Percentiles rank a stretch among this genome's conserved stretches.
Evolutionary conservation across 2,113 vertebrate species (phyloP).

Genomic region (Tretioscincus oriximinensis): DNA sequence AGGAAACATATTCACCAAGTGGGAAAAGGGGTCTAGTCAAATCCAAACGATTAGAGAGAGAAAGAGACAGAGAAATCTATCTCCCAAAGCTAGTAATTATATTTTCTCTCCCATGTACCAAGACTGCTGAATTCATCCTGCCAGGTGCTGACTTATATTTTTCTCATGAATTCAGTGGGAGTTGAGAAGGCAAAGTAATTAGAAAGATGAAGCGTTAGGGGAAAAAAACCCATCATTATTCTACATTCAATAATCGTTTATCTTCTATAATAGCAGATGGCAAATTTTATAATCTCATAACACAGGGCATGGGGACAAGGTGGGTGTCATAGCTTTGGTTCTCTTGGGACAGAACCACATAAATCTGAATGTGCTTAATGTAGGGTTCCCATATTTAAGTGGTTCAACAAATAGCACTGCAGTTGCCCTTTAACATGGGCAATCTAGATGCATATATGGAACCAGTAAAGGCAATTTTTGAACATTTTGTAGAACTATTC

Average conservation of each 20-base stretch:
- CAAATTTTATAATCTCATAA: no score
- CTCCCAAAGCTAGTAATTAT: constrained; percentile 1
- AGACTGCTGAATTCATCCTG: constrained; percentile 1
- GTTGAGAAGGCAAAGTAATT: background rate
- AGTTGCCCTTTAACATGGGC: no score
- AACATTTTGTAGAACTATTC: no score
- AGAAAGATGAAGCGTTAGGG: background rate
- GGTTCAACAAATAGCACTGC: no score
- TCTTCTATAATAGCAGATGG: background rate
- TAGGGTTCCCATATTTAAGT: no score
- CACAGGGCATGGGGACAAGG: no score
- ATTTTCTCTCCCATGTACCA: background rate
- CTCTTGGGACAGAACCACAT: no score
- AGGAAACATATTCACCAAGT: background rate
- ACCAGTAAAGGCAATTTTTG: no score
- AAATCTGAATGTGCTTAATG: no score
- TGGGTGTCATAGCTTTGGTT: no score
- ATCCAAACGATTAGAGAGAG: background rate
- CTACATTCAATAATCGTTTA: background rate
- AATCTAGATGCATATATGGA: no score
- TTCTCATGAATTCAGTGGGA: background rate
- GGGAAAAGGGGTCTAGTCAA: background rate
- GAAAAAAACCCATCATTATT: background rate
- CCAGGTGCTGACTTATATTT: constrained; percentile 4
- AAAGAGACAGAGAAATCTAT: background rate